Base-by-base conservation (phyloP, 2,888 invertebrate species). In the Uropetala carovei region DNA sequence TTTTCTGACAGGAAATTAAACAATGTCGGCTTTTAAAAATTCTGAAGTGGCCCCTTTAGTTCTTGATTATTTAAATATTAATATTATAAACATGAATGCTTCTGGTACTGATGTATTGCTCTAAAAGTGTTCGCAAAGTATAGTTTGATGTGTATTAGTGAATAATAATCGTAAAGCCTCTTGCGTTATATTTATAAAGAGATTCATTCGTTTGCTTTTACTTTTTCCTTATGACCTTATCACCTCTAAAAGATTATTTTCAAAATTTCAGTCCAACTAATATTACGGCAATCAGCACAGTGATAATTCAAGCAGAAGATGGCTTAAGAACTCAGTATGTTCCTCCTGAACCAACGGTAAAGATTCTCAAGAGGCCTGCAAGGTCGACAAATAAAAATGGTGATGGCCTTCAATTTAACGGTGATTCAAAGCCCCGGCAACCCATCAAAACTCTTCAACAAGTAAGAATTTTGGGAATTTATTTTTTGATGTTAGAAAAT, bases 381-480 rank as follows among this genome's bases (percentile, higher is more conserved):
- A 95, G 95, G 93, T 93, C 93, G 93, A 94, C 94, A 5, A 95
- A 94, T 93, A 94, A 95, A 92, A 94, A 94, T 92, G 95, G 96
- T 94, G 95, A 97, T 95, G 95, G 96, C 85, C 95, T 96, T 68
- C 95, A 96, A 93, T 96, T 96, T 57, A 97, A 97, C 94, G 97
- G 96, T 75, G 97, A 97, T 94, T 95, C 96, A 89, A 97, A 97
- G 94, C 96, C 96, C 86, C 93, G 94, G 94, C 97, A 97, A 93
- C 98, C 98, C 81, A 97, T 98, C 92, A 98, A 98, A 95, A 97
- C 98, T 84, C 95, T 98, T 85, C 97, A 98, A 95, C 98, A 95
- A 94, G 95, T 95, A 93, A 93, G 83, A 82, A 57, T 27, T 68
- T 83, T 93, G 92, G 75, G 22, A 68, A 18, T 81, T 84, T 22